Percentiles rank a stretch among this genome's conserved stretches.
phyloP scores from a whole-genome alignment of 2,888 invertebrate species.

The Scaptodrosophila latifasciaeformis region DNA sequence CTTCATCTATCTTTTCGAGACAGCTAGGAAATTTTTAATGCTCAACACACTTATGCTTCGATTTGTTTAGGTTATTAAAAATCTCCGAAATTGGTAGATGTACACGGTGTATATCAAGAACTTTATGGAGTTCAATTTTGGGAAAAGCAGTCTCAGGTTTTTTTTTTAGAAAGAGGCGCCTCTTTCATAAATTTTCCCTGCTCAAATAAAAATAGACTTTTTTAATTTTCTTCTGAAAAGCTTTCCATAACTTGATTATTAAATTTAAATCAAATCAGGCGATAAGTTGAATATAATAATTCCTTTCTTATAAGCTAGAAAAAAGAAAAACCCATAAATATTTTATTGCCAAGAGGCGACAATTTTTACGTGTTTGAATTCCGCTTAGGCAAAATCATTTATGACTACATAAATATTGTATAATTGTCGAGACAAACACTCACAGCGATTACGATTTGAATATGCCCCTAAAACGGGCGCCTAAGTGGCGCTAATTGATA shows the following conservation, averaged over 20 bases:
- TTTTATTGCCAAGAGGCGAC: constrained; percentile 14
- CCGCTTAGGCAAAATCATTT: constrained; percentile 38
- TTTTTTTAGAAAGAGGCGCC: constrained; percentile 10
- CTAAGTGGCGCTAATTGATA: constrained; percentile 49
- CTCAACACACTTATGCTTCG: constrained; percentile 7
- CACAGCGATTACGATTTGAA: constrained; percentile 32
- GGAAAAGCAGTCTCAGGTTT: not conserved
- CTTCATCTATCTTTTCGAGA: constrained; percentile 20
- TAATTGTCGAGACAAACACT: not conserved
- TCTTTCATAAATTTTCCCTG: constrained; percentile 7
- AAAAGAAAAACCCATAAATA: constrained; percentile 30
- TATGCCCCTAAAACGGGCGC: constrained; percentile 18
- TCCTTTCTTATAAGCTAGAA: not conserved
- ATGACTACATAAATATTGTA: constrained; percentile 44
- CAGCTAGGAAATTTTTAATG: constrained; percentile 12
- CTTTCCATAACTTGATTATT: not conserved
- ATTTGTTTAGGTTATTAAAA: constrained; percentile 48
- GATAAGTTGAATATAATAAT: not conserved
- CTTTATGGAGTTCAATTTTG: constrained; percentile 24
- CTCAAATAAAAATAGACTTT: constrained; percentile 8
- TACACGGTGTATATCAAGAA: constrained; percentile 46
- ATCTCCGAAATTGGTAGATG: constrained; percentile 39
- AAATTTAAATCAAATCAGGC: not conserved
- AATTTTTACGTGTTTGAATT: too few relatives aligned
- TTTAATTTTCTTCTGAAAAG: constrained; percentile 14